Evolutionary conservation across 2,797 vertebrate species (phyloP).

Genomic region (Choloepus didactylus): DNA sequence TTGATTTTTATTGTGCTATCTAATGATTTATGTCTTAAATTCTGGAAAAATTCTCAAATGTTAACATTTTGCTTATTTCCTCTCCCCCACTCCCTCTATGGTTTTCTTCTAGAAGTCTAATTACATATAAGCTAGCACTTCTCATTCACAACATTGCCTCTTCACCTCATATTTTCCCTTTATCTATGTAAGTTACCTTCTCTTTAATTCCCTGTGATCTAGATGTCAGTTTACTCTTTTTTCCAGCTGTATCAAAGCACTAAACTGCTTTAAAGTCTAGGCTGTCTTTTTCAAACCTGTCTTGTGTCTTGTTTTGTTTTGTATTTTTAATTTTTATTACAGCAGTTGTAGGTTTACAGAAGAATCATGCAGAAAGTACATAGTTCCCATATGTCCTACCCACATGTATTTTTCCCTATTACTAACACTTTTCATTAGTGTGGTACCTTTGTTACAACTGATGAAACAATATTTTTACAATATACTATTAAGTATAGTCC

Average conservation of each 20-base stretch:
- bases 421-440: too few relatives aligned
- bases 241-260: not conserved
- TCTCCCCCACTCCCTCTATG: not conserved
- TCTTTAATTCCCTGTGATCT: not conserved
- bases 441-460: too few relatives aligned
- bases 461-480: too few relatives aligned
- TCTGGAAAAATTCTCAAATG: not conserved
- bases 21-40: not conserved
- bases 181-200: not conserved
- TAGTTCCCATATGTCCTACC: too few relatives aligned
- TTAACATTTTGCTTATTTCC: conserved; percentile 5
- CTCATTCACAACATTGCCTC: not conserved
- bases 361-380: too few relatives aligned
- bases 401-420: too few relatives aligned
- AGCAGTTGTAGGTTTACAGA: too few relatives aligned
- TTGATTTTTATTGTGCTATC: not conserved
- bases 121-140: not conserved
- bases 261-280: not conserved
- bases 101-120: not conserved
- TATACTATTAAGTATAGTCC: too few relatives aligned
- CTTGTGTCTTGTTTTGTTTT: too few relatives aligned
- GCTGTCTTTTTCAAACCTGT: not conserved
- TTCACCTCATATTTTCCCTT: not conserved
- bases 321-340: too few relatives aligned
- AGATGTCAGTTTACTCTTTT: not conserved